Evolutionary conservation across 92 coral and sea anemone species (phyloP), one percentile per base, ranked within the genome.

Genomic region (Isaurus tuberculatus): DNA sequence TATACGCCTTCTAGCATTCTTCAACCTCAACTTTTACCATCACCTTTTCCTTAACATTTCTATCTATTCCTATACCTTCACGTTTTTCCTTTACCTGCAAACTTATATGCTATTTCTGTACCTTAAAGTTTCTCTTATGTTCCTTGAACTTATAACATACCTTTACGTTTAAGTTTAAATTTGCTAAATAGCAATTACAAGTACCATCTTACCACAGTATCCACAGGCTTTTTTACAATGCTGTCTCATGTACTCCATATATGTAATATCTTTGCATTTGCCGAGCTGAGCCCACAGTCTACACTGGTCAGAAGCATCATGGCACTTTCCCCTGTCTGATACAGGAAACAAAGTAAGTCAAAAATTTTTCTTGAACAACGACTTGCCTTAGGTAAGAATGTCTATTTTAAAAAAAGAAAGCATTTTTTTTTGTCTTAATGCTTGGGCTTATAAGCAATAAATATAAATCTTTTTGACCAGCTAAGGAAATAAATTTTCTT

Each of bases 161-260:
- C 42, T 36, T 3, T 36, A 40, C 46, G 8, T 40, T 40, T 0
- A 40, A 1, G 1, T 29, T 15, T 29, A 25, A 36, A 28, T 63
- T 63, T 28, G 13, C 11, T 6, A 3, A 8, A 63, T 10, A 26
- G 8, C 8, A 70, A 34, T 15, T 37, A n/a, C n/a, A n/a, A n/a
- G 31, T 17, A 36, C 26, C 16, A 0, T 26, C 83, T 66, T 80
- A 93, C 97, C 93, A 31, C 97, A 93, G 71, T 93, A 93, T 70
- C 97, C 97, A 86, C 97, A 93, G 26, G 97, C 89, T 63, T 70
- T 61, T 81, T 93, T 93, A 75, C 97, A 93, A 73, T 91, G 93
- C 27, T 84, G 85, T 83, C 75, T 93, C 98, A 93, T 93, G 28
- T 91, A 93, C 67, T 83, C 95, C 69, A 91, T 83, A 81, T 89